Evolutionary conservation across 2,888 invertebrate genomes (phyloP).

Genomic region (Mimachlamys varia): DNA sequence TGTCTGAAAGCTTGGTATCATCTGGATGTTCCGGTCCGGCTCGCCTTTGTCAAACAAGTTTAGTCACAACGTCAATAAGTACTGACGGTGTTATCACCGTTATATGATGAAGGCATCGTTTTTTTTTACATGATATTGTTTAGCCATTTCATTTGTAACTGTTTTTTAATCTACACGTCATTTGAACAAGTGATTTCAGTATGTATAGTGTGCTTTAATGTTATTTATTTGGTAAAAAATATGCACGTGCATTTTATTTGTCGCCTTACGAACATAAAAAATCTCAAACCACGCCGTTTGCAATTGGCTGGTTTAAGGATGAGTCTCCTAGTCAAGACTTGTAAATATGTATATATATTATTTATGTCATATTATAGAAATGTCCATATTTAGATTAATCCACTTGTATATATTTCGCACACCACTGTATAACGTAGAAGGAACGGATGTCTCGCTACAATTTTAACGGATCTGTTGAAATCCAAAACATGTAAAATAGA

Average conservation of each 20-base stretch:
- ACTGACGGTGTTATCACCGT: not conserved
- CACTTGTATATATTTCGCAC: not conserved
- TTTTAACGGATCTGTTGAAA: constrained; percentile 36
- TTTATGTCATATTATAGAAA: not conserved
- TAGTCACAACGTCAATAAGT: constrained; percentile 19
- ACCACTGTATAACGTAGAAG: not conserved
- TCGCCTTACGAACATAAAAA: not conserved
- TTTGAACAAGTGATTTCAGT: not conserved
- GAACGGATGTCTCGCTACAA: not conserved
- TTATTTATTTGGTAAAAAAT: not conserved
- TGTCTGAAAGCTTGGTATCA: not conserved
- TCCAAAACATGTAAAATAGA: constrained; percentile 1
- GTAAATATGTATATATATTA: constrained; percentile 14
- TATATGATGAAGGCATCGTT: not conserved
- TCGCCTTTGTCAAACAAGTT: not conserved
- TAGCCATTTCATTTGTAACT: not conserved
- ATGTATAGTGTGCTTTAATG: not conserved
- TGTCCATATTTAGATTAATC: not conserved
- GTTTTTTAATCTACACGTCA: not conserved
- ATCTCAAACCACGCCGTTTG: constrained; percentile 2
- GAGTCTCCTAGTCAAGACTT: constrained; percentile 30
- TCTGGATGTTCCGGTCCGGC: not conserved
- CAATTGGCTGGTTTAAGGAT: constrained; percentile 14
- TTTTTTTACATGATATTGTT: not conserved
- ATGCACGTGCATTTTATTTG: constrained; percentile 2